These are phyloP conservation scores for Arbacia lixula DNA, from an alignment of 53 echinoderm and acorn worm genomes.

Conservation along the genomic window DNA sequence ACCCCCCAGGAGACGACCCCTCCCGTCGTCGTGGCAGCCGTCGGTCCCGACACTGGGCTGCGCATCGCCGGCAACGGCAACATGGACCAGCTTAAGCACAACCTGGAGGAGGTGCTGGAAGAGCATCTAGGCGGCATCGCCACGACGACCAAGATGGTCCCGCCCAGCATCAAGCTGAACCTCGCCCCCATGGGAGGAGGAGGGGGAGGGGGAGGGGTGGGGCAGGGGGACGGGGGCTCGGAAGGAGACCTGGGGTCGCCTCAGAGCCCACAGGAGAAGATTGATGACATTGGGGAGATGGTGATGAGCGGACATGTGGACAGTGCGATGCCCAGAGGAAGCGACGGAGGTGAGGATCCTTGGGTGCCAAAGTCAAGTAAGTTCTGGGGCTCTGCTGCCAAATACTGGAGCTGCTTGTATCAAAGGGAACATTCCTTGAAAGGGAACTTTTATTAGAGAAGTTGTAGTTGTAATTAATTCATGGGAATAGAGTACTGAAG, in stretches of 20 bases:
- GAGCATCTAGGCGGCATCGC: constrained; percentile 74
- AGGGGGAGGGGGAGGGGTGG: background rate
- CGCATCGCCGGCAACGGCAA: constrained; percentile 97
- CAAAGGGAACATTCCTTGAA: no score
- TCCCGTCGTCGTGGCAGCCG: background rate
- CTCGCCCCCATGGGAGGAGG: constrained; percentile 68
- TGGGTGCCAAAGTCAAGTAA: constrained; percentile 76
- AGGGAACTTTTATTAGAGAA: no score
- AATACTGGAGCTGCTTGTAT: no score
- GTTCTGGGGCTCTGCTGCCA: no score
- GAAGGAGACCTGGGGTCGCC: constrained; percentile 11
- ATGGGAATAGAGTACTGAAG: no score
- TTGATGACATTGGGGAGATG: constrained; percentile 71
- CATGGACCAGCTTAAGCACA: constrained; percentile 93
- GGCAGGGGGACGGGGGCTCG: background rate
- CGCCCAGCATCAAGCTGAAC: constrained; percentile 92
- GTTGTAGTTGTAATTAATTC: no score
- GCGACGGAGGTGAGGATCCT: constrained; percentile 63
- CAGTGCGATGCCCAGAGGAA: constrained; percentile 55
- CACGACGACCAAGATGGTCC: constrained; percentile 70
- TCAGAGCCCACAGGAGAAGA: constrained; percentile 45
- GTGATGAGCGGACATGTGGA: constrained; percentile 80
- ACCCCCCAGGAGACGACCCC: constrained; percentile 32
- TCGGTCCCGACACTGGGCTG: constrained; percentile 73
- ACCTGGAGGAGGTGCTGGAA: constrained; percentile 89